Conservation (phyloP, 2,113 vertebrate genomes). For the Charadrius vociferus region DNA sequence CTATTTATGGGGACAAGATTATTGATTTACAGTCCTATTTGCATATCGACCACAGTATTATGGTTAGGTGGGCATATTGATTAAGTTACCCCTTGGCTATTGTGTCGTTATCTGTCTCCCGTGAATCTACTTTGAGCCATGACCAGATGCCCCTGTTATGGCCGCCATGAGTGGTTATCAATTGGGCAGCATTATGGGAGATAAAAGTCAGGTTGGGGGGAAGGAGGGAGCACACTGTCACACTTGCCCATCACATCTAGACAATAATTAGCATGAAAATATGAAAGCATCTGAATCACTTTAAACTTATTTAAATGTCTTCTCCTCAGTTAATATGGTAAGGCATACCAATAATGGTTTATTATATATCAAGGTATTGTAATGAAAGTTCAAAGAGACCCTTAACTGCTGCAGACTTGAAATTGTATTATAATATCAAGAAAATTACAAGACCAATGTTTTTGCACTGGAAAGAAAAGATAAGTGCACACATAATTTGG, state of each 20-base stretch:
- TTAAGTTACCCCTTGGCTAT: not conserved
- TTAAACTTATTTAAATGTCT: not conserved
- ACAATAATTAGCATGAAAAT: not conserved
- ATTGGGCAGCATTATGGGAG: not conserved
- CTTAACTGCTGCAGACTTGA: not conserved
- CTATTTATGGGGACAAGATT: not conserved
- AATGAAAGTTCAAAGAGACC: not conserved
- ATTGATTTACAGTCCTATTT: not conserved
- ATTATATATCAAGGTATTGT: not conserved
- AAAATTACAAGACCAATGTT: not conserved
- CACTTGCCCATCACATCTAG: not conserved
- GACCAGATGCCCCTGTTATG: not conserved
- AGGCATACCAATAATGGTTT: not conserved
- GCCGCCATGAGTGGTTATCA: not conserved
- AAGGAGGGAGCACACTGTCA: not conserved
- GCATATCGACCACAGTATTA: not conserved
- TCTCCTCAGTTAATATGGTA: not conserved
- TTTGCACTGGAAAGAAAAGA: not conserved
- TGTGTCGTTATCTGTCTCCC: not conserved
- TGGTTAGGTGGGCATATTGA: not conserved
- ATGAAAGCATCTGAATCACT: not conserved
- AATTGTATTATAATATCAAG: not conserved
- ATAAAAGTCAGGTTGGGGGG: not conserved
- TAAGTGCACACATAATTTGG: not conserved
- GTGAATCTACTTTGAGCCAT: not conserved